Evolutionary conservation across 2,797 vertebrate genomes (phyloP).

Genomic region (Urosaurus nigricauda): DNA sequence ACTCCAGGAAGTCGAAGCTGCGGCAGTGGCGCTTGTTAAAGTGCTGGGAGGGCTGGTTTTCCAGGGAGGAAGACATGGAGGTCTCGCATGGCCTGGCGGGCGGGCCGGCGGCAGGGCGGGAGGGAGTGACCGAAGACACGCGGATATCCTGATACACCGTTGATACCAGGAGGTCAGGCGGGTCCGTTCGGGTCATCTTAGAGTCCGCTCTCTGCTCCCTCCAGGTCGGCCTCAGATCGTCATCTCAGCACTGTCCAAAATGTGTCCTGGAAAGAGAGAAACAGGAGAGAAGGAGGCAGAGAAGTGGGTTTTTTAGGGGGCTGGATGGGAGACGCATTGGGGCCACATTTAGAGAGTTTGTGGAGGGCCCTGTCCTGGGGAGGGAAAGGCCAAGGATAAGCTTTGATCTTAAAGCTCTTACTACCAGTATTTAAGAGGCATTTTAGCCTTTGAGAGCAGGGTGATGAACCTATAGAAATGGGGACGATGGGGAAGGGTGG

Average conservation of each 20-base stretch:
- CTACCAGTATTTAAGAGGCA: too few relatives aligned
- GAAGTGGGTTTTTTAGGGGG: too few relatives aligned
- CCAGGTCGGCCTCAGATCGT: conserved; percentile 78
- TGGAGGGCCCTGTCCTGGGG: too few relatives aligned
- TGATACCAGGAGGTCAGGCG: conserved; percentile 95
- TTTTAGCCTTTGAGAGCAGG: too few relatives aligned
- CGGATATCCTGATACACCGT: conserved; percentile 92
- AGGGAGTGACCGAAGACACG: conserved; percentile 82
- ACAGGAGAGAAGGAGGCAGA: too few relatives aligned
- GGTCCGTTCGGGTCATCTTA: conserved; percentile 99
- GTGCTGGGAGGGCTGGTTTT: conserved; percentile 83
- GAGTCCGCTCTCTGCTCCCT: conserved; percentile 77
- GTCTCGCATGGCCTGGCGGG: conserved; percentile 86
- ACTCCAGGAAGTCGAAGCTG: conserved; percentile 96
- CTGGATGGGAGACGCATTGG: too few relatives aligned
- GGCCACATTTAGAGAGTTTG: too few relatives aligned
- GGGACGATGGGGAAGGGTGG: too few relatives aligned
- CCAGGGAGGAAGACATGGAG: conserved; percentile 88
- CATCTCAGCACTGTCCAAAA: conserved; percentile 77
- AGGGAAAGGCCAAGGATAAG: too few relatives aligned
- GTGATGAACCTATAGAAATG: too few relatives aligned
- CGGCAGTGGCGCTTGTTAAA: conserved; percentile 98
- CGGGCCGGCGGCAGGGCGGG: conserved; percentile 77
- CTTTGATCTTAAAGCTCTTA: too few relatives aligned
- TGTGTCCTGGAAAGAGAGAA: conserved; percentile 61